Base-by-base conservation (phyloP, 64 coral and sea anemone species). In the Anthopleura sola region DNA sequence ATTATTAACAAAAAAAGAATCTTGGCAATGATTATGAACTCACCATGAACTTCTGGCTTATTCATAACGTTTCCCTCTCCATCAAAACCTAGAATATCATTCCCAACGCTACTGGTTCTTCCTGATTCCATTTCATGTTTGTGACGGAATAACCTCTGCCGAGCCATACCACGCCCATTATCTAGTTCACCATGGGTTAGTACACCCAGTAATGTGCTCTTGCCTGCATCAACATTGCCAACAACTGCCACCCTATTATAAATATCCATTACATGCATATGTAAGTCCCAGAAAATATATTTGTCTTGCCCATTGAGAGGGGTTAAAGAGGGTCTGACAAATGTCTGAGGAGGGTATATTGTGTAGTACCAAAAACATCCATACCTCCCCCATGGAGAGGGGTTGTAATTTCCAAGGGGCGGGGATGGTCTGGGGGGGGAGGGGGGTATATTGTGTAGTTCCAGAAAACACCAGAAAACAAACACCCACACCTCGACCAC, bases 81-180 rank as follows among this genome's bases (percentile, higher is more conserved):
- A 74, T 98, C 96, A 87, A 98, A 98, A 28, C 96, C 96, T 55
- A 98, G 74, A 50, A 98, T 98, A 71, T 98, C 96, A 92, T 94
- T 98, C 66, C 96, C 96, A 21, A 98, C 96, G 84, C 92, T 98
- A 47, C 96, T 98, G 21, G 96, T 98, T 84, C 96, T 86, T 32
- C 96, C 96, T 78, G 92, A 94, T 68, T 98, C 96, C 96, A 98
- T 98, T 68, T 98, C 96, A 92, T 98, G 96, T 87, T 98, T 98
- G 87, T 94, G 96, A 44, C 92, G 80, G 38, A 98, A 98, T 8
- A 98, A 39, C 47, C 80, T 94, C 38, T 94, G 92, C 23, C 96
- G 84, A 55, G 96, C 92, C 79, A 92, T 94, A 36, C 96, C 96
- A 86, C 92, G 83, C 21, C 96, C 96, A 88, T 98, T 98, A 74